phyloP scores from a whole-genome alignment of 2,113 vertebrate species.

The Carassius carassius region DNA sequence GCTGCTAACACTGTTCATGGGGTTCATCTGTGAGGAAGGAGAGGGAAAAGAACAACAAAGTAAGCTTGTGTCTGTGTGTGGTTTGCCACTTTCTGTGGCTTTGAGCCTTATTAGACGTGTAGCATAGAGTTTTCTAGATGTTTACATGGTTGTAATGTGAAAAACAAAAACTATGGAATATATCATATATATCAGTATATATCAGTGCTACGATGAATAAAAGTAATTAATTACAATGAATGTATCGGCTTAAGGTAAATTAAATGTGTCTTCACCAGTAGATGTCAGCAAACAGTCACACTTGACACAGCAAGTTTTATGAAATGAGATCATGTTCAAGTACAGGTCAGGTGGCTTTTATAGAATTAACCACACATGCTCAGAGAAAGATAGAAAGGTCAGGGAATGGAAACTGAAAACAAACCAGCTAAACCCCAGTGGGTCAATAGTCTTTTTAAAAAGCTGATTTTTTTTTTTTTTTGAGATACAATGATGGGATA shows the following conservation, averaged over 20 bases:
- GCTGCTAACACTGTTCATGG: slow-evolving; percentile 84
- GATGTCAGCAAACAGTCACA: slow-evolving; percentile 21
- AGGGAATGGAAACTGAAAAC: slow-evolving; percentile 8
- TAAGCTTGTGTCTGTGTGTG: neutral
- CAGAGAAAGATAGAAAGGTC: slow-evolving; percentile 14
- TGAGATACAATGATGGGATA: neutral
- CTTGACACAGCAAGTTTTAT: neutral
- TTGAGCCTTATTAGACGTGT: neutral
- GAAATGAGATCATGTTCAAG: slow-evolving; percentile 22
- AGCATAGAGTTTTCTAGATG: neutral
- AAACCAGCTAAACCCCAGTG: neutral
- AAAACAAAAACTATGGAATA: neutral
- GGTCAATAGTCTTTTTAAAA: neutral
- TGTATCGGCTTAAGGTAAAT: neutral
- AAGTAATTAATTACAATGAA: neutral
- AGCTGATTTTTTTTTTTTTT: neutral
- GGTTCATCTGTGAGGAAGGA: slow-evolving; percentile 80
- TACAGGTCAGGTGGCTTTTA: neutral
- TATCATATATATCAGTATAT: neutral
- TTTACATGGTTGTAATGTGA: neutral
- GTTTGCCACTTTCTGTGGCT: neutral
- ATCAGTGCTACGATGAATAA: neutral
- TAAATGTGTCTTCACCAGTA: slow-evolving; percentile 14
- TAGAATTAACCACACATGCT: neutral
- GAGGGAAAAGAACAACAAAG: neutral